phyloP scores from a whole-genome alignment of 2,888 invertebrate genomes.

The Caenorhabditis angaria region DNA sequence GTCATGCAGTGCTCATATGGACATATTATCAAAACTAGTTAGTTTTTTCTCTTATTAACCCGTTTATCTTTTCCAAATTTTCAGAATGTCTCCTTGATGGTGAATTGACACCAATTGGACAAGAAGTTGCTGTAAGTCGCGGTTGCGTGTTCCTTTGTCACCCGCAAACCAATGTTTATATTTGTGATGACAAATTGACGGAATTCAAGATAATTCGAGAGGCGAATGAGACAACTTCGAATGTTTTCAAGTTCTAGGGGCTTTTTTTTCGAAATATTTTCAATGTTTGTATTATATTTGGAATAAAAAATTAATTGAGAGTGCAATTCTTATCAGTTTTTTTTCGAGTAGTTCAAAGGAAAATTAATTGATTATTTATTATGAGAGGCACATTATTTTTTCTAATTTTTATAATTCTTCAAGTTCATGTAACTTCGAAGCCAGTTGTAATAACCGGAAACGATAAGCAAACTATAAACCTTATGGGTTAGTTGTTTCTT shows the following conservation, averaged over 20 bases:
- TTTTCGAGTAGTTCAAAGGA: neutral
- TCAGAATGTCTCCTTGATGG: constrained; percentile 46
- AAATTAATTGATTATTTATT: neutral
- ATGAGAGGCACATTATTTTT: neutral
- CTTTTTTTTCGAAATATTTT: neutral
- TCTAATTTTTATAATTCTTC: neutral
- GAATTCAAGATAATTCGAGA: constrained; percentile 36
- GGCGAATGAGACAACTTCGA: constrained; percentile 16
- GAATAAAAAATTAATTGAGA: constrained; percentile 1
- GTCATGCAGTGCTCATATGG: constrained; percentile 40
- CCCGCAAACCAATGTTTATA: constrained; percentile 52
- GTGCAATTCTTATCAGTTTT: neutral
- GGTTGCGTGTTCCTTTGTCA: constrained; percentile 57
- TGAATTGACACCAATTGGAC: constrained; percentile 40
- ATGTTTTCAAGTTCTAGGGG: constrained; percentile 28
- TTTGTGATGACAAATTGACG: constrained; percentile 43
- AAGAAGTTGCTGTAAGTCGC: constrained; percentile 45
- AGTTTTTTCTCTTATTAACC: constrained; percentile 3
- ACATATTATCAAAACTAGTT: constrained; percentile 48
- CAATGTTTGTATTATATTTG: neutral
- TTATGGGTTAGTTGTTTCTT: constrained; percentile 24
- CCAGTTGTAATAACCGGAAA: constrained; percentile 21
- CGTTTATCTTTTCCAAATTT: constrained; percentile 10
- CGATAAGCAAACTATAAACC: constrained; percentile 34
- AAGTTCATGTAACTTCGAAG: neutral